Conservation (phyloP, 1,140 invertebrate genomes). For the Luehdorfia chinensis region DNA sequence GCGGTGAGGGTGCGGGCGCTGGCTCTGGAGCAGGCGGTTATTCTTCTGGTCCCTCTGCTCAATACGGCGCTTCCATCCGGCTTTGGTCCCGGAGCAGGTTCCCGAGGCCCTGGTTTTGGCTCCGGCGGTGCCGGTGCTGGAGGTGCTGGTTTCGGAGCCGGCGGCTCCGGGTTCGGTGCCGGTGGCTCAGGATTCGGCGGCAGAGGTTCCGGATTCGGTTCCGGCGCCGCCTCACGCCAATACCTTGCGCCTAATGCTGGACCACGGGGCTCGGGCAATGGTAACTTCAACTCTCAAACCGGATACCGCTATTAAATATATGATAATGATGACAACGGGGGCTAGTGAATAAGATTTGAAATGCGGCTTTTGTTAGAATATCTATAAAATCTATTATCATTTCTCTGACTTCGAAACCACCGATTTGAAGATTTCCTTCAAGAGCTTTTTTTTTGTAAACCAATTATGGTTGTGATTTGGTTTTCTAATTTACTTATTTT, state of each 20-base stretch:
- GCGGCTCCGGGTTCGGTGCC: conserved; percentile 18
- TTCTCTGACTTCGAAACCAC: conserved; percentile 10
- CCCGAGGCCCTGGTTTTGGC: conserved; percentile 31
- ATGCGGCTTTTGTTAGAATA: conserved; percentile 12
- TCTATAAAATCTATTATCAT: conserved; percentile 1
- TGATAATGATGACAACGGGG: conserved; percentile 17
- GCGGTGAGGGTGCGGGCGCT: conserved; percentile 55
- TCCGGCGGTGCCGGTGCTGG: conserved; percentile 21
- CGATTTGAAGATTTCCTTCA: conserved; percentile 5
- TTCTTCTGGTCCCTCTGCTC: conserved; percentile 20
- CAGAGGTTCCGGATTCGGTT: conserved; percentile 21
- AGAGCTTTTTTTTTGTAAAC: too few species aligned
- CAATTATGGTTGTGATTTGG: too few species aligned
- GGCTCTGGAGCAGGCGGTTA: conserved; percentile 25
- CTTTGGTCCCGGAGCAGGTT: conserved; percentile 27
- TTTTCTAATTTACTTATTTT: too few species aligned
- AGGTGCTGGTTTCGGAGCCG: conserved; percentile 20
- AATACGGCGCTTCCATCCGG: conserved; percentile 25
- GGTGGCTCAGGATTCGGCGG: conserved; percentile 22
- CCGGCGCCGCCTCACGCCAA: conserved; percentile 54
- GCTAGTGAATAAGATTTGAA: conserved; percentile 19
- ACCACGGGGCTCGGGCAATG: conserved; percentile 50
- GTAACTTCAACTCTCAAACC: conserved; percentile 65
- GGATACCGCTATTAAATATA: conserved; percentile 59
- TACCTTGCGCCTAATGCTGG: conserved; percentile 62